Percentiles rank a stretch among this genome's conserved stretches.
These are phyloP conservation scores for Cheumatopsyche charites DNA, from an alignment of 1,140 invertebrate genomes.

Conservation along the genomic window DNA sequence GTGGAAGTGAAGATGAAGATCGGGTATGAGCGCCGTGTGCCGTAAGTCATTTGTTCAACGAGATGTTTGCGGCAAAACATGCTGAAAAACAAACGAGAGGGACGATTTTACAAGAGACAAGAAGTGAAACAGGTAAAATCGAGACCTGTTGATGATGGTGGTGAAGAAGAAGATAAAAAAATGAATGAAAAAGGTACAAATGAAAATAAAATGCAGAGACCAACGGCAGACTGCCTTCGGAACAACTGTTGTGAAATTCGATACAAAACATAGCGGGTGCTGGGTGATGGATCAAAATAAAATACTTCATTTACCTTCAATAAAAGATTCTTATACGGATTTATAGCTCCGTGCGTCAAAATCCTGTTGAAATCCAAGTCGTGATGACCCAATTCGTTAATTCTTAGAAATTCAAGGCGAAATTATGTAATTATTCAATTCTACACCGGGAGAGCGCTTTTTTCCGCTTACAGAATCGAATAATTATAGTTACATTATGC, in stretches of 20 bases:
- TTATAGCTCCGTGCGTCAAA: too few relatives aligned
- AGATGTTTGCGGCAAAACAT: slow-evolving; percentile 15
- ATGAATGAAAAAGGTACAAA: slow-evolving; percentile 2
- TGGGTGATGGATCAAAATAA: slow-evolving; percentile 7
- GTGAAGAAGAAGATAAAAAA: neutral
- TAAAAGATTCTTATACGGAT: neutral
- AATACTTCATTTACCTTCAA: neutral
- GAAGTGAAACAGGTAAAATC: slow-evolving; percentile 16
- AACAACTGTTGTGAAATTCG: slow-evolving; percentile 32
- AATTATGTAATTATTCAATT: too few relatives aligned
- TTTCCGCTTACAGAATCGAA: too few relatives aligned
- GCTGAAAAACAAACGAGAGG: slow-evolving; percentile 6
- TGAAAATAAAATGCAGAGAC: neutral
- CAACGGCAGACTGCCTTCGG: slow-evolving; percentile 2
- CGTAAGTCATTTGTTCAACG: slow-evolving; percentile 18
- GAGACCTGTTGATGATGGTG: neutral
- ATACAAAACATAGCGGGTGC: neutral
- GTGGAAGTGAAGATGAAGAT: slow-evolving; percentile 1
- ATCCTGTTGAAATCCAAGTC: too few relatives aligned
- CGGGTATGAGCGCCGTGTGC: neutral
- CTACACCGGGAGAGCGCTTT: too few relatives aligned
- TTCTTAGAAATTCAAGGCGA: too few relatives aligned
- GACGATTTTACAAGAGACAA: neutral
- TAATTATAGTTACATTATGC: too few relatives aligned
- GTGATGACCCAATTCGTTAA: too few relatives aligned